These are phyloP conservation scores for Agriotes lineatus DNA, from an alignment of 2,888 invertebrate genomes.

Conservation along the genomic window DNA sequence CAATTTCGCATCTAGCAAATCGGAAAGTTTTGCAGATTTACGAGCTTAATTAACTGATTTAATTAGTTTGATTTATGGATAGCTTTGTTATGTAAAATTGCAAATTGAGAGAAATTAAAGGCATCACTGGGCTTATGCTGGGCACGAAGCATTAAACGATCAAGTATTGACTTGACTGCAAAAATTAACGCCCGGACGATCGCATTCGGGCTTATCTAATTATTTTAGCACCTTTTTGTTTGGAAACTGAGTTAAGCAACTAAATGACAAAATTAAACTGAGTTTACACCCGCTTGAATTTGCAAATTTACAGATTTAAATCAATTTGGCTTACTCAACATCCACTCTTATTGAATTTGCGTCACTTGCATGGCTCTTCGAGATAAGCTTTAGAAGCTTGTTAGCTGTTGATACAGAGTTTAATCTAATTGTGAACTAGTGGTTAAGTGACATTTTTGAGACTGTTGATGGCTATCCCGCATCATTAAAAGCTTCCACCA, in stretches of 20 bases:
- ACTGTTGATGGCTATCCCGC: no score
- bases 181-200: conserved; percentile 5
- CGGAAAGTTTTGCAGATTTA: neutral
- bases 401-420: neutral
- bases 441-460: no score
- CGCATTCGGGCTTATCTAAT: neutral
- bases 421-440: no score
- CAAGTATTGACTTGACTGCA: neutral
- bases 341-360: conserved; percentile 4
- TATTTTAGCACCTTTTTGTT: conserved; percentile 1
- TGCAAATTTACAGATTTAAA: conserved; percentile 17
- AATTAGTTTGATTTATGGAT: conserved; percentile 12
- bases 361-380: neutral
- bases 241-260: conserved; percentile 1
- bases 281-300: conserved; percentile 6
- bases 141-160: neutral
- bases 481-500: no score
- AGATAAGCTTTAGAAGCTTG: neutral
- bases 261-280: conserved; percentile 11
- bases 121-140: neutral
- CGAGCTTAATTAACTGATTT: neutral
- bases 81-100: neutral
- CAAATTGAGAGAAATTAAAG: neutral
- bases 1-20: neutral
- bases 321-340: conserved; percentile 12